Percentiles rank a stretch among this genome's conserved stretches.
These are phyloP conservation scores for Amphiprion ocellaris DNA, from an alignment of 2,113 vertebrate genomes.

Conservation along the genomic window DNA sequence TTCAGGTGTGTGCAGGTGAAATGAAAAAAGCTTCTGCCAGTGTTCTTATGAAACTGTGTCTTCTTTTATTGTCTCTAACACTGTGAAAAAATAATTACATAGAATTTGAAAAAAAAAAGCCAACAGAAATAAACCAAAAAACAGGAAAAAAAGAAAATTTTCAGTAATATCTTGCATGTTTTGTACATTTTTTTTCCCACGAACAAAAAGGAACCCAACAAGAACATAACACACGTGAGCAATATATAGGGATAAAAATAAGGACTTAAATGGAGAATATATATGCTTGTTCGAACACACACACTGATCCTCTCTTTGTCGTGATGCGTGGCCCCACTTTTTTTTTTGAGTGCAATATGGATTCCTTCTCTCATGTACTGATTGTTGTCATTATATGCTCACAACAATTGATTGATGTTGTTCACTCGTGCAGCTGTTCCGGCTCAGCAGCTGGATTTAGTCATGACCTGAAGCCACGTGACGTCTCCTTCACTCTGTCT, in stretches of 20 bases:
- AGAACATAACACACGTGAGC: constrained; percentile 55
- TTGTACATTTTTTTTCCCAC: constrained; percentile 69
- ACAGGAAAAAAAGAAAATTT: constrained; percentile 64
- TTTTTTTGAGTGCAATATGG: constrained; percentile 33
- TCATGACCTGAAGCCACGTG: constrained; percentile 40
- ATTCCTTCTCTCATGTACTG: constrained; percentile 8
- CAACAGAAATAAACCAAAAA: constrained; percentile 47
- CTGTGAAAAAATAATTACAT: constrained; percentile 88
- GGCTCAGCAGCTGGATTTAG: constrained; percentile 54
- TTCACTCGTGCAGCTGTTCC: constrained; percentile 40
- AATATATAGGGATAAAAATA: constrained; percentile 56
- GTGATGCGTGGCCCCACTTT: constrained; percentile 14
- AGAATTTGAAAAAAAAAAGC: constrained; percentile 74
- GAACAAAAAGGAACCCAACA: constrained; percentile 64
- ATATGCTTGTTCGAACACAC: constrained; percentile 35
- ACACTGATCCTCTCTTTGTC: constrained; percentile 8
- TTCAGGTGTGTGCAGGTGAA: too few species aligned
- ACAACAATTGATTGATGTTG: constrained; percentile 16
- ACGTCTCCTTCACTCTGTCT: constrained; percentile 40
- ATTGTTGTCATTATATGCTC: constrained; percentile 37
- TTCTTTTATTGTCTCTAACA: constrained; percentile 81
- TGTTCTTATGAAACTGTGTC: constrained; percentile 82
- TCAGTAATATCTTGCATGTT: constrained; percentile 69
- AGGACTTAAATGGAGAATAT: constrained; percentile 39
- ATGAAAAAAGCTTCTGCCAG: constrained; percentile 17